Conservation (phyloP, 2,888 invertebrate species). For the Baccha elongata region DNA sequence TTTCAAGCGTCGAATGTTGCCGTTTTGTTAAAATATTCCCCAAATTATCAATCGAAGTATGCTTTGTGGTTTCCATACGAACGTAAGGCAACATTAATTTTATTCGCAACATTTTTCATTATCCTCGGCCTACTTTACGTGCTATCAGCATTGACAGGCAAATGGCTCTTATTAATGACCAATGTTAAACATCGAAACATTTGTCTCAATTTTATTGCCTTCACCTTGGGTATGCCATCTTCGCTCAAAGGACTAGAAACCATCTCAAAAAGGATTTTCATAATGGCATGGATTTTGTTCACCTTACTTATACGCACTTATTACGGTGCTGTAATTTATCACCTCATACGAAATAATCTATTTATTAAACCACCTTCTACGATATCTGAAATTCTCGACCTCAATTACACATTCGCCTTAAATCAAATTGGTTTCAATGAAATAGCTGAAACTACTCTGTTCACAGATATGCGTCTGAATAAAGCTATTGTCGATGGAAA, state of each 20-base stretch:
- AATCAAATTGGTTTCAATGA: slow-evolving; percentile 60
- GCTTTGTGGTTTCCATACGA: slow-evolving; percentile 76
- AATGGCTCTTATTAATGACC: background rate
- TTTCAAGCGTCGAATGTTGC: slow-evolving; percentile 74
- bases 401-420: slow-evolving; percentile 71
- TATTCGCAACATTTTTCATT: slow-evolving; percentile 66
- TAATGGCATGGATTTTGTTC: slow-evolving; percentile 74
- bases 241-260: slow-evolving; percentile 14
- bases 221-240: slow-evolving; percentile 70
- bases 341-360: slow-evolving; percentile 74
- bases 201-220: slow-evolving; percentile 26
- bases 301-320: slow-evolving; percentile 74
- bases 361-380: slow-evolving; percentile 73
- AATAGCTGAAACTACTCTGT: background rate
- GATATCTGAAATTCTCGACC: slow-evolving; percentile 65
- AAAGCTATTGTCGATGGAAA: slow-evolving; percentile 51
- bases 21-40: slow-evolving; percentile 68
- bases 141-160: background rate
- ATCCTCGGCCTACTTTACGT: slow-evolving; percentile 1
- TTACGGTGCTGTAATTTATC: slow-evolving; percentile 75
- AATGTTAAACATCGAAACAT: background rate
- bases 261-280: slow-evolving; percentile 63
- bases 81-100: slow-evolving; percentile 68
- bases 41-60: slow-evolving; percentile 48
- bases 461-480: background rate